Conservation (phyloP, 2,888 invertebrate genomes). For the Melanostoma mellinum region DNA sequence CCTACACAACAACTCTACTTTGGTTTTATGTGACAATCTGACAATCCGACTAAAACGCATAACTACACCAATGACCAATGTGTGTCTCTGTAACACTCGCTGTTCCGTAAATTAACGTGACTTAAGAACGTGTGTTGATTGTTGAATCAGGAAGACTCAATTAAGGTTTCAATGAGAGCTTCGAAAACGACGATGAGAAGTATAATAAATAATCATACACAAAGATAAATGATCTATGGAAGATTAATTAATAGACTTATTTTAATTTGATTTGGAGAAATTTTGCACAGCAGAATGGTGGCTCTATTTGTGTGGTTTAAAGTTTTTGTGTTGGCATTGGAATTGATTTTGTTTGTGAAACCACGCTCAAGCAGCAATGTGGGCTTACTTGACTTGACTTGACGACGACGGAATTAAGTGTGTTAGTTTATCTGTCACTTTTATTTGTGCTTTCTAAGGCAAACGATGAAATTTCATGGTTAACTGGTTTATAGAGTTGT, state of each 20-base stretch:
- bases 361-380: constrained; percentile 10
- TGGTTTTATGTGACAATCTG: not conserved
- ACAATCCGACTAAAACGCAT: no score
- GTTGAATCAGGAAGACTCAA: constrained; percentile 44
- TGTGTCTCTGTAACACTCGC: constrained; percentile 2
- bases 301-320: no score
- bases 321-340: not conserved
- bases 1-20: constrained; percentile 11
- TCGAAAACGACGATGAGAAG: not conserved
- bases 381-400: constrained; percentile 32
- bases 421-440: constrained; percentile 21
- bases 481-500: constrained; percentile 61
- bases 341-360: constrained; percentile 17
- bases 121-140: constrained; percentile 29
- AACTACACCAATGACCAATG: no score
- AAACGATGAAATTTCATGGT: constrained; percentile 57
- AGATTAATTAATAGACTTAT: constrained; percentile 33
- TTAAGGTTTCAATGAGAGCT: not conserved
- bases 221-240: constrained; percentile 6
- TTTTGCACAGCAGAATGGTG: no score
- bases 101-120: constrained; percentile 28
- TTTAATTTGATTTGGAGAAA: not conserved
- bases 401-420: constrained; percentile 25
- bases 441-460: constrained; percentile 41
- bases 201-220: not conserved